Conservation (phyloP, 1,140 invertebrate genomes). For the Nephila pilipes region DNA sequence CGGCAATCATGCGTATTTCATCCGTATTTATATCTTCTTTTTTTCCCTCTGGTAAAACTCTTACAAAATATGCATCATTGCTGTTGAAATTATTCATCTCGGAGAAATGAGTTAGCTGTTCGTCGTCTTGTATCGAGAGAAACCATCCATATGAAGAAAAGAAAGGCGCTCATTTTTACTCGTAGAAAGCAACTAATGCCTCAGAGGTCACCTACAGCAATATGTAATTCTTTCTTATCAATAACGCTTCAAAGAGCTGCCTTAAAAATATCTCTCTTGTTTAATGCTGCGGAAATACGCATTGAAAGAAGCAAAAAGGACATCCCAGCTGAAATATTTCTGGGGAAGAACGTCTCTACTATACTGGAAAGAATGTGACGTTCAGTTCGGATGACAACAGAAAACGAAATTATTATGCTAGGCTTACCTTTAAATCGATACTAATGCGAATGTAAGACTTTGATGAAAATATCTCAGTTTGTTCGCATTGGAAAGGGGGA, state of each 20-base stretch:
- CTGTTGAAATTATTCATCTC: slow-evolving; percentile 27
- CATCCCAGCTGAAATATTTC: slow-evolving; percentile 33
- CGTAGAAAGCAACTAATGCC: slow-evolving; percentile 21
- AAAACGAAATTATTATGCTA: slow-evolving; percentile 75
- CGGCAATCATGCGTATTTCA: slow-evolving; percentile 41
- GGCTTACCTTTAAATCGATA: slow-evolving; percentile 73
- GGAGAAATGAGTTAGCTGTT: slow-evolving; percentile 30
- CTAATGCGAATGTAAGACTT: slow-evolving; percentile 74
- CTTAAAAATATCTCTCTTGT: slow-evolving; percentile 69
- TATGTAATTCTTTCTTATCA: slow-evolving; percentile 75
- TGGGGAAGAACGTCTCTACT: slow-evolving; percentile 42
- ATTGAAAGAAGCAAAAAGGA: slow-evolving; percentile 64
- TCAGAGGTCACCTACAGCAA: slow-evolving; percentile 64
- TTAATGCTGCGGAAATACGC: slow-evolving; percentile 72
- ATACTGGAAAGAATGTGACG: slow-evolving; percentile 63
- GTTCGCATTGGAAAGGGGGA: slow-evolving; percentile 20
- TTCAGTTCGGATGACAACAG: slow-evolving; percentile 72
- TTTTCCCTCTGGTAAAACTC: slow-evolving; percentile 20
- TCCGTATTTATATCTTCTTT: slow-evolving; percentile 22
- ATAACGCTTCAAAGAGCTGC: slow-evolving; percentile 69
- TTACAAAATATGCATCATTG: slow-evolving; percentile 16
- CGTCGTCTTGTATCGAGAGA: slow-evolving; percentile 3
- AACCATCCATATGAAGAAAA: slow-evolving; percentile 31
- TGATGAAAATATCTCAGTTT: slow-evolving; percentile 71
- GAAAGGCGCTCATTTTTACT: slow-evolving; percentile 11